phyloP scores from a whole-genome alignment of 1,140 invertebrate genomes.

The Heliconius hewitsoni region DNA sequence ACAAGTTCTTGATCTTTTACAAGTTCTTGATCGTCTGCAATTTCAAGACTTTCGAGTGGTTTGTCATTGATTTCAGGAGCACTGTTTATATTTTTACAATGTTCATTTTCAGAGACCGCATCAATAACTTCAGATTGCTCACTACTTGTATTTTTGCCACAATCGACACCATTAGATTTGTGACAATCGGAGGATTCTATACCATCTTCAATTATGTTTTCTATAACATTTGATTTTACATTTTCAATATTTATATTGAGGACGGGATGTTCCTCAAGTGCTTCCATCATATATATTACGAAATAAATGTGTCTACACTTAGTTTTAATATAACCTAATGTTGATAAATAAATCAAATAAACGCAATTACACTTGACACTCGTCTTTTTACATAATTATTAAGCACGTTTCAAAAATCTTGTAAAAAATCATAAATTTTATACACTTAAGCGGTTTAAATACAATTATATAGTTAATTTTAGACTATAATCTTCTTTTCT shows the following conservation, averaged over 20 bases:
- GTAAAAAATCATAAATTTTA: not conserved
- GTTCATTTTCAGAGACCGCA: not conserved
- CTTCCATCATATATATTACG: conserved; percentile 57
- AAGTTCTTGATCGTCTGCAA: not conserved
- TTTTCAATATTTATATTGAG: conserved; percentile 42
- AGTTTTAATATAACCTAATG: conserved; percentile 52
- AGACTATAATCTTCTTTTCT: conserved; percentile 30
- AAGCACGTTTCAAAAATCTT: not conserved
- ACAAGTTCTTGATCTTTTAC: not conserved
- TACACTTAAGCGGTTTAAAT: not conserved
- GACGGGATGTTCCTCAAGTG: conserved; percentile 54
- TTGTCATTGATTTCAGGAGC: conserved; percentile 26
- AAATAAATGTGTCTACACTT: conserved; percentile 19
- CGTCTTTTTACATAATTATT: conserved; percentile 3
- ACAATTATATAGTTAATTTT: not conserved
- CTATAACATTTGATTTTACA: conserved; percentile 47
- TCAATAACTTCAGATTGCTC: conserved; percentile 11
- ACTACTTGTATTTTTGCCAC: conserved; percentile 35
- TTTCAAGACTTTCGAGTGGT: conserved; percentile 6
- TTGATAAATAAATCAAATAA: conserved; percentile 65
- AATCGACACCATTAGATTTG: conserved; percentile 65
- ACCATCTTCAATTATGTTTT: conserved; percentile 44
- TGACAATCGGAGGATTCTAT: conserved; percentile 56
- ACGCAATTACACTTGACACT: conserved; percentile 46
- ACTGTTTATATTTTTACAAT: conserved; percentile 5